Percentiles rank a stretch among this genome's conserved stretches.
These are phyloP conservation scores for Sturmia bella DNA, from an alignment of 2,888 invertebrate species.

Conservation along the genomic window DNA sequence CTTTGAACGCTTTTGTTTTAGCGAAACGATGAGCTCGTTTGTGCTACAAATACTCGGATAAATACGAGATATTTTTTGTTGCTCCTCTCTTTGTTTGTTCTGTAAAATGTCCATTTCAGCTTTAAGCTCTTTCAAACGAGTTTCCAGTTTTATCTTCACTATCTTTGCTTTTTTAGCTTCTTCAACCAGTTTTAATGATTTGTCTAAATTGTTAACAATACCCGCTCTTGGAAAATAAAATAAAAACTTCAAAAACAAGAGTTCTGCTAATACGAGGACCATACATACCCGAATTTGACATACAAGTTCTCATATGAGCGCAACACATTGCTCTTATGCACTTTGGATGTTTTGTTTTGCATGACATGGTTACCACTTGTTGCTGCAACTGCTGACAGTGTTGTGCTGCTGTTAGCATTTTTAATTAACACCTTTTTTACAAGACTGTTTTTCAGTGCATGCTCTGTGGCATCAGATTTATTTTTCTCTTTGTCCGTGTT, in stretches of 20 bases:
- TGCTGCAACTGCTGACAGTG: not conserved
- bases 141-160: conserved; percentile 75
- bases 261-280: not conserved
- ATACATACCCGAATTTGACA: conserved; percentile 76
- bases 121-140: conserved; percentile 76
- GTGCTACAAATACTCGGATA: conserved; percentile 78
- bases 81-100: conserved; percentile 75
- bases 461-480: conserved; percentile 16
- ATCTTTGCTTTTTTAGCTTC: conserved; percentile 77
- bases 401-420: conserved; percentile 55
- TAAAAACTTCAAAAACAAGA: not conserved
- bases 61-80: conserved; percentile 75
- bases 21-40: conserved; percentile 77
- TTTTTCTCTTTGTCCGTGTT: not conserved
- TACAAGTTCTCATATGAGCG: conserved; percentile 78
- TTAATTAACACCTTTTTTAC: conserved; percentile 54
- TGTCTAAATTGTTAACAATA: conserved; percentile 78
- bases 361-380: conserved; percentile 10
- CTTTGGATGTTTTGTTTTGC: conserved; percentile 60
- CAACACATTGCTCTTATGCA: conserved; percentile 71
- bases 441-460: conserved; percentile 33
- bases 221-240: conserved; percentile 66
- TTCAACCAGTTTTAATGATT: conserved; percentile 77
- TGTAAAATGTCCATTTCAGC: conserved; percentile 76
- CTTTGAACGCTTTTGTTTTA: conserved; percentile 77